Conservation (phyloP, 2,113 vertebrate genomes). For the Marmota flaviventris region DNA sequence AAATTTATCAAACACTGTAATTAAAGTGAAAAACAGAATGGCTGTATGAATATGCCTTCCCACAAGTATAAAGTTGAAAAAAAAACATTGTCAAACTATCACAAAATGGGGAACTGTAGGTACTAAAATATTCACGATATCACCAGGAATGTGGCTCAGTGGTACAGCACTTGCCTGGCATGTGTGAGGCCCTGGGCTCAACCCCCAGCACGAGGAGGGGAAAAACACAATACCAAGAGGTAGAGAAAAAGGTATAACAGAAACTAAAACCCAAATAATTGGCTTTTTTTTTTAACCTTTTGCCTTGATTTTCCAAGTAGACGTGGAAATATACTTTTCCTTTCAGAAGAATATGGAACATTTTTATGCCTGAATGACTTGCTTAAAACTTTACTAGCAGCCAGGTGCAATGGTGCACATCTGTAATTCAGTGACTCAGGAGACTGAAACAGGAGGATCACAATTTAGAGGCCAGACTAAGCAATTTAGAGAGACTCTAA, state of each 20-base stretch:
- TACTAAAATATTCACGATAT: background rate
- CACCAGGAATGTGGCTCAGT: background rate
- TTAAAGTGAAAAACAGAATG: background rate
- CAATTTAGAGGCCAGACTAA: background rate
- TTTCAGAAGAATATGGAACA: conserved; percentile 29
- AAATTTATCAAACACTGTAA: background rate
- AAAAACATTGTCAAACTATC: background rate
- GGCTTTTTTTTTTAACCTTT: background rate
- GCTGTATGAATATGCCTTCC: background rate
- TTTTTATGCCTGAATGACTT: background rate
- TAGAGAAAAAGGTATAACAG: background rate
- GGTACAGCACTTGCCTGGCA: background rate
- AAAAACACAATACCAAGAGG: background rate
- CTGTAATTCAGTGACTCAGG: background rate
- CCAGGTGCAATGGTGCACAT: background rate
- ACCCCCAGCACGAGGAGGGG: background rate
- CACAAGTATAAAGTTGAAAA: background rate
- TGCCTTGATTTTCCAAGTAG: background rate
- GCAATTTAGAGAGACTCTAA: background rate
- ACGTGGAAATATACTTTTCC: background rate
- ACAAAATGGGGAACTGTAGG: background rate
- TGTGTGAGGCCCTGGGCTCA: background rate
- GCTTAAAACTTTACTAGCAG: background rate
- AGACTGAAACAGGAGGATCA: background rate
- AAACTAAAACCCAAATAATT: conserved; percentile 25